Base-by-base conservation (phyloP, 2,113 vertebrate genomes). In the Dicerorhinus sumatrensis region DNA sequence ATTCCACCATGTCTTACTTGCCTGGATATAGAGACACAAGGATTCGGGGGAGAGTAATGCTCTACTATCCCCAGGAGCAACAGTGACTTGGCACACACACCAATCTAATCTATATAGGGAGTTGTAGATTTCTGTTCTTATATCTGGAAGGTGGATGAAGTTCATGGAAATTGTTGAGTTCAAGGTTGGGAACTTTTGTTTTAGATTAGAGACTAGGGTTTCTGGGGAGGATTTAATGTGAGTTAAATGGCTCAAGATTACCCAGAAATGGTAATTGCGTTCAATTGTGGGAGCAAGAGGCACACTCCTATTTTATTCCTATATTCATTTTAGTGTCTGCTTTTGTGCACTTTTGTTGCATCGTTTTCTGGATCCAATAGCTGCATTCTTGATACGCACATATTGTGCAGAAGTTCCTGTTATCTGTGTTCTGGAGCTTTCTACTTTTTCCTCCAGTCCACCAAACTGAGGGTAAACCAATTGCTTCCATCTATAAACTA, bases 371-470 rank as follows among this genome's bases (percentile, higher is more conserved):
- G 9, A 25, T 79, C n/a, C 4, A 67, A 70, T 60, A 88, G 54
- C 14, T 21, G 82, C 21, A 70, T 91, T 92, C 54, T 79, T 69
- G 51, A 72, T 84, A 33, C 17, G 27, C 4, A 46, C 5, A 75
- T 62, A 80, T 81, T 36, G 4, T 75, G 21, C 27, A 73, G 23
- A 72, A 27, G 17, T n/a, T 81, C 18, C n/a, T 25, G 14, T 70
- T 20, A 27, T 77, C 54, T 79, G 48, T 94, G 42, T 96, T 82
- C 69, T 88, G 60, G 75, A 90, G 3, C 33, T 96, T 95, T 97
- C 94, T 92, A 13, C 8, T 72, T 31, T 81, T 90, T 83, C 4
- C 10, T 10, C 6, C 8, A 36, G 10, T 69, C 39, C 23, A 33
- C 11, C 54, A 83, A 93, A 91, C 39, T 91, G 60, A 93, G 85